phyloP scores from a whole-genome alignment of 2,888 invertebrate genomes.

The Ametastegia equiseti region DNA sequence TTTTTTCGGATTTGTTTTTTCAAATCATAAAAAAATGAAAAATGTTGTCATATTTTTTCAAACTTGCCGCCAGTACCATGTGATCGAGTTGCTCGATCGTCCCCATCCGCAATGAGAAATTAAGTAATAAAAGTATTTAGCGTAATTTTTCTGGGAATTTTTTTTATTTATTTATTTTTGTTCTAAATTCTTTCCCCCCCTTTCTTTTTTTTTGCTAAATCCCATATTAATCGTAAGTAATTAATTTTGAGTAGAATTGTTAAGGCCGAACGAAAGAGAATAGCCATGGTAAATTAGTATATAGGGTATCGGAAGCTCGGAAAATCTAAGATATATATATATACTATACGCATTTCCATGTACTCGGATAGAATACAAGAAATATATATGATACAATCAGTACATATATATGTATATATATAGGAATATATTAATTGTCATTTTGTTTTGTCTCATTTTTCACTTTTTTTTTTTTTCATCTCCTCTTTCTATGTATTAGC shows the following conservation, averaged over 20 bases:
- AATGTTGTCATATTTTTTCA: too few species aligned
- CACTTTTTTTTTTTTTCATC: not conserved
- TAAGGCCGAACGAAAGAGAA: conserved; percentile 30
- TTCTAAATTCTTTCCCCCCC: not conserved
- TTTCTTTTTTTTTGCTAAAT: not conserved
- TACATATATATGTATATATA: not conserved
- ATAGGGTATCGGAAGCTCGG: not conserved
- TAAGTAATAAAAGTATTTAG: too few species aligned
- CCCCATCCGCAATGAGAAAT: too few species aligned
- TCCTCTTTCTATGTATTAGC: not conserved
- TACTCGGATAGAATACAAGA: conserved; percentile 56
- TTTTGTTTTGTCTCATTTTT: not conserved
- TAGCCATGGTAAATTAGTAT: not conserved
- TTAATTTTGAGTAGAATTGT: conserved; percentile 9
- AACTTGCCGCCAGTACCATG: too few species aligned
- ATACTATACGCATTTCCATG: conserved; percentile 68
- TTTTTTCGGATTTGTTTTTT: too few species aligned
- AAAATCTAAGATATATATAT: not conserved
- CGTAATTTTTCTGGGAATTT: too few species aligned
- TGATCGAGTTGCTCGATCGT: too few species aligned
- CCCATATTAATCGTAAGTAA: not conserved
- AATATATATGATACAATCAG: conserved; percentile 34
- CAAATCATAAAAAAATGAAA: too few species aligned
- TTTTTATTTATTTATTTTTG: too few species aligned
- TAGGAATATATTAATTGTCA: not conserved